These are phyloP conservation scores for Rambutsinella grinnellia DNA, from an alignment of 2,888 invertebrate species.

Conservation along the genomic window DNA sequence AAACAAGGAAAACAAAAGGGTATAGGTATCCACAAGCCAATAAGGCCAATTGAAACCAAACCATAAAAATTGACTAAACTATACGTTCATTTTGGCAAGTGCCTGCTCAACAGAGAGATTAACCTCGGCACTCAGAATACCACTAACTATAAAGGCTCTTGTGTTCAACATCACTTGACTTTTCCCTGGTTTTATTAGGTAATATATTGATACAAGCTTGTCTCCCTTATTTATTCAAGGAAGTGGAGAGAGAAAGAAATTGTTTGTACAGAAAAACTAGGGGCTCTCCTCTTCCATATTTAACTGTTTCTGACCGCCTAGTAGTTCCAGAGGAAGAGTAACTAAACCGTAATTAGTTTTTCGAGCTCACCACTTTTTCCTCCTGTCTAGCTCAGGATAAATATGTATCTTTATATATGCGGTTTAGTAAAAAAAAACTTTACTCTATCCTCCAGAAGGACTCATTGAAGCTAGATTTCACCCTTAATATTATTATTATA, in stretches of 20 bases:
- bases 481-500: too few species aligned
- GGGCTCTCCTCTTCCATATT: slow-evolving; percentile 21
- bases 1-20: slow-evolving; percentile 49
- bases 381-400: too few species aligned
- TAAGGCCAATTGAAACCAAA: slow-evolving; percentile 43
- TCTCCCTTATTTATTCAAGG: slow-evolving; percentile 36
- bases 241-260: background rate
- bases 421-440: too few species aligned
- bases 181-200: slow-evolving; percentile 9
- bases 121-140: slow-evolving; percentile 3
- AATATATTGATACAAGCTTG: slow-evolving; percentile 29
- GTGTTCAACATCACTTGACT: slow-evolving; percentile 13
- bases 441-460: too few species aligned
- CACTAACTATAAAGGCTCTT: slow-evolving; percentile 20
- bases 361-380: slow-evolving; percentile 23
- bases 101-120: background rate
- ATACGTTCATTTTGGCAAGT: slow-evolving; percentile 31
- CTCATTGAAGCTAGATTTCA: too few species aligned
- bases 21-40: too few species aligned
- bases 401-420: too few species aligned
- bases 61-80: slow-evolving; percentile 41
- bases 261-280: slow-evolving; percentile 40
- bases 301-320: slow-evolving; percentile 20
- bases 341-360: slow-evolving; percentile 51
- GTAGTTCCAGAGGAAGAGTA: slow-evolving; percentile 17